A percentile compares a stretch with the other conserved stretches of the same genome.
phyloP scores from a whole-genome alignment of 2,113 vertebrate species.

The Porphyrio hochstetteri region DNA sequence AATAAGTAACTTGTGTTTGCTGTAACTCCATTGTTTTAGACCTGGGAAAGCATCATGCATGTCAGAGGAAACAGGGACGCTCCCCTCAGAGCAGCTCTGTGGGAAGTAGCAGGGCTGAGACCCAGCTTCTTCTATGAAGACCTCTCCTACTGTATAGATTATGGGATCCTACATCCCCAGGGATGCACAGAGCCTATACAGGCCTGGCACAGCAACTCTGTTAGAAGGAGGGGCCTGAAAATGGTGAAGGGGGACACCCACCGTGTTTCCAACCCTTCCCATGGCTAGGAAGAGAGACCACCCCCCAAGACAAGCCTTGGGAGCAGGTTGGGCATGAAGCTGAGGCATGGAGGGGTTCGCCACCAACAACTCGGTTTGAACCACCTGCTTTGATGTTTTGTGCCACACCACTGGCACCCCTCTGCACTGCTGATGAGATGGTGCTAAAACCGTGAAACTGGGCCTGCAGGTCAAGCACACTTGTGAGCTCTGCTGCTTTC shows the following conservation, averaged over 20 bases:
- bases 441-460: neutral
- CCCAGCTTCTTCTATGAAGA: neutral
- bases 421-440: fast-evolving
- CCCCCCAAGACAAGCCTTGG: neutral
- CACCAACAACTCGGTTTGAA: fast-evolving
- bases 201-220: neutral
- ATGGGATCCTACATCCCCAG: neutral
- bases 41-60: neutral
- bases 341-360: neutral
- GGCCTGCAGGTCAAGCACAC: fast-evolving
- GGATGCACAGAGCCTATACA: fast-evolving
- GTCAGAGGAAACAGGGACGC: neutral
- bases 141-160: neutral
- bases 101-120: neutral
- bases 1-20: neutral
- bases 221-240: neutral
- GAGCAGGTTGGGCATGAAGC: fast-evolving
- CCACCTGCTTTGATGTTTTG: neutral
- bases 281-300: neutral
- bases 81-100: neutral
- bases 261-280: neutral
- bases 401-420: fast-evolving
- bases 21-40: neutral
- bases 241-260: fast-evolving
- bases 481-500: neutral